Conservation (phyloP, 2,113 vertebrate genomes). For the Cepphus grylle region DNA sequence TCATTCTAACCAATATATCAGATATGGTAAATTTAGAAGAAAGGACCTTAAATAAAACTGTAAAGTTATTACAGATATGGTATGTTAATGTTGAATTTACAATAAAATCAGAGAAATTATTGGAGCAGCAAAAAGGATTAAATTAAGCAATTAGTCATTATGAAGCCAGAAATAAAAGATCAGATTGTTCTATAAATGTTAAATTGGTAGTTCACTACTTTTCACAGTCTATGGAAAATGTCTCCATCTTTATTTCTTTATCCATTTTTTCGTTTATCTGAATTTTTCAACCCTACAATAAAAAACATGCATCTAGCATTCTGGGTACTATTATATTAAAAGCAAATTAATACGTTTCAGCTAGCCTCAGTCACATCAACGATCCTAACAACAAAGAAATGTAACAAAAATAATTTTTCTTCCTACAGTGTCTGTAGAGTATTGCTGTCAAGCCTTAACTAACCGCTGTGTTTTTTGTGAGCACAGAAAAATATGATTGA, state of each 20-base stretch:
- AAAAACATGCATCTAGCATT: background rate
- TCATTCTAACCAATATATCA: background rate
- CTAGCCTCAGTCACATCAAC: background rate
- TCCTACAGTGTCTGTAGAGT: background rate
- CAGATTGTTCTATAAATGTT: background rate
- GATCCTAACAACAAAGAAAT: background rate
- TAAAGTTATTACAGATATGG: background rate
- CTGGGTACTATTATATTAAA: background rate
- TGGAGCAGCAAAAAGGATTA: background rate
- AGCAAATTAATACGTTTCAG: background rate
- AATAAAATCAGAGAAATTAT: conserved; percentile 1
- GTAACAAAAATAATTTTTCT: background rate
- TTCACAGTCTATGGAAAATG: background rate
- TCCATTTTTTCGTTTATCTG: background rate
- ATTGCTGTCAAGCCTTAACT: background rate
- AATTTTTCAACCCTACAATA: background rate
- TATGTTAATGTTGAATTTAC: background rate
- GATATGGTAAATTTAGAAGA: background rate
- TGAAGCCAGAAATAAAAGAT: background rate
- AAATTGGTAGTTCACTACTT: background rate
- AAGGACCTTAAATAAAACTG: background rate
- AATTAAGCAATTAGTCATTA: conserved; percentile 5
- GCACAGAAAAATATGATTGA: background rate
- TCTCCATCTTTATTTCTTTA: background rate
- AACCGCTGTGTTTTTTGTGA: background rate